Base-by-base conservation (phyloP, 1,140 invertebrate species). In the Brachionus rotundiformis region DNA sequence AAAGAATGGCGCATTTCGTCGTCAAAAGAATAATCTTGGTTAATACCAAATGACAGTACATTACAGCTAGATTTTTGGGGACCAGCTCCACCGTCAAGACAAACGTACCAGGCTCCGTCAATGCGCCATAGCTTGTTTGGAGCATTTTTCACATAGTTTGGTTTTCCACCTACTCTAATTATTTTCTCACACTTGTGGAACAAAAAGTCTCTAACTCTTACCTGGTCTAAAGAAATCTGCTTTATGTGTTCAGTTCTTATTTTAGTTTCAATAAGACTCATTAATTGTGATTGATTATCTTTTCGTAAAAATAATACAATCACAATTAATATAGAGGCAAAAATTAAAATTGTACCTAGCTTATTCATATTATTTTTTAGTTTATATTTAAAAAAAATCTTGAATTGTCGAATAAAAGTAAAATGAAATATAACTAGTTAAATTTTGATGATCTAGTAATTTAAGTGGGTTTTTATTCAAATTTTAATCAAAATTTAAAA, bases 61-160 rank as follows among this genome's bases (percentile, higher is more conserved):
- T 54, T 59, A 59, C 73, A 77, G 1, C 49, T 10, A 0, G 41
- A 49, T 10, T 77, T 77, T 29, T 77, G 16, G 6, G 73, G 73
- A 16, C 8, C 3, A 8, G 49, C 73, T 29, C 29, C 11, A 5
- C 27, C 19, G 39, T 77, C 73, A 10, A 77, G 39, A 59, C 73
- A 77, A 77, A 77, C 19, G 23, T 54, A 77, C 73, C 73, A 77
- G 1, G 73, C 73, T 6, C 73, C 73, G 19, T 77, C 73, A n/a
- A 77, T 77, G 16, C 73, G 41, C 36, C 36, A 77, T 10, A 54
- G 10, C n/a, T 59, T 8, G 16, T 77, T 13, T 7, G 73, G 73
- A 10, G 73, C 73, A 77, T 77, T 77, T 7, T 49, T 59, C 16
- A 77, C 41, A 49, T 27, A 33, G 2, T 77, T n/a, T 8, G 16